Evolutionary conservation across 2,113 vertebrate genomes (phyloP), one percentile per base, ranked within the genome.

Genomic region (Phalacrocorax pelagicus): DNA sequence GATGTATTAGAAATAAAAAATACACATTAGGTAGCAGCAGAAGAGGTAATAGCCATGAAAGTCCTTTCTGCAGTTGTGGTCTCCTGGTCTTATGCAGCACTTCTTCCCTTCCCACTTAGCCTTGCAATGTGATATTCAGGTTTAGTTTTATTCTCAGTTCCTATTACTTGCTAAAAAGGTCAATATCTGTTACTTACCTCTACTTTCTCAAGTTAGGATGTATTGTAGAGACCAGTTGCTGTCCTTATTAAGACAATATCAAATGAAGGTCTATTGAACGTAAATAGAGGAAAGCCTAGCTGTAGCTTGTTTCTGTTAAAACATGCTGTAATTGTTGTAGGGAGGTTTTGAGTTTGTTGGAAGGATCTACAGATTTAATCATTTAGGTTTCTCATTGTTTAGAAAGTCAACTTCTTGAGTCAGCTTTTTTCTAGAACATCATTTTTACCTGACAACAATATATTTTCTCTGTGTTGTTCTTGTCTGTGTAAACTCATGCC

Each of bases 401-500:
- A 47, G 40, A 34, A 38, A 40, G 16, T 73, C 36, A 81, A 4
- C 51, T 65, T 70, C 15, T 42, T 61, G 40, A 61, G 49, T 66
- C 55, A 52, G 1, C 34, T 77, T 38, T 32, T 88, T 92, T 79
- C 71, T 88, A 52, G 44, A 82, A 29, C 10, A n/a, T 22, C 0
- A 23, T 44, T 83, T 86, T 16, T 70, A 5, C 15, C 40, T 65
- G 40, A n/a, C 13, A 23, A 19, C 0, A 0, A 1, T 47, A 9
- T 34, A 8, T 73, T 91, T 83, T 69, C 22, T 74, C 18, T 46
- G 0, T 55, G 3, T 52, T 65, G 15, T 51, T 73, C 22, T 87
- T 86, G 14, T 55, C 1, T 47, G 0, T 38, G 18, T 83, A 77
- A 77, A 63, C 15, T 72, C 7, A 0, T 47, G 29, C 80, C 5